Base-by-base conservation (phyloP, 2,113 vertebrate species). In the Hypomesus transpacificus region DNA sequence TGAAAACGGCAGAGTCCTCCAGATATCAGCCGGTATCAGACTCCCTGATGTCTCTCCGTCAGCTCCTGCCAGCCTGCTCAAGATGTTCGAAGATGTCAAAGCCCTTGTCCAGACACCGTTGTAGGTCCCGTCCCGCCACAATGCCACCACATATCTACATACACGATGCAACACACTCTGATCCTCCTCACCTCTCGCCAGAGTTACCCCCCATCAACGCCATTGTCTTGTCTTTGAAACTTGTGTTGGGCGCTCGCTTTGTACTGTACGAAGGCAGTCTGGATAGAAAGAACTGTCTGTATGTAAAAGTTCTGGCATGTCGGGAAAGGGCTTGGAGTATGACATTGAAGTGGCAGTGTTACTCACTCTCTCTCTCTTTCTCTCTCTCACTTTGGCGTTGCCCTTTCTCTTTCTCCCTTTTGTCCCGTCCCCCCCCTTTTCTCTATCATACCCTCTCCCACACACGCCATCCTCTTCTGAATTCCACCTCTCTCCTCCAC, bases 81-180 rank as follows among this genome's bases (percentile, higher is more conserved):
- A 82, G 22, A 74, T 70, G 54, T 80, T 83, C 11, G 74, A 81
- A 70, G 77, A 78, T 50, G 73, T 68, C 0, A 28, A 74, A 69
- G 65, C 31, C 1, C 53, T 56, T 31, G 53, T 85, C 51, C 76
- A 80, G 76, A 92, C 81, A 8, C 81, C 88, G 0, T 81, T 86
- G 87, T 92, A 89, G 53, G 87, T 87, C 58, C 39, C 39, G 7
- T 46, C 9, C 8, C 7, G 39, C 2, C 39, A 46, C 39, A 9
- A 11, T 46, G 7, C 9, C 39, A 46, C 39, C 39, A 46, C 39
- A 46, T 46, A 26, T 26, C 2, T 26, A 26, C 24, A 26, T 2
- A 46, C 39, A 46, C 7, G 39, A 2, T 46, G 39, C 9, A 46
- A 13, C 39, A 9, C 8, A 46, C 39, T 46, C 39, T 46, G 39